Percentiles rank a stretch among this genome's conserved stretches.
These are phyloP conservation scores for Atrichornis clamosus DNA, from an alignment of 2,113 vertebrate genomes.

Conservation along the genomic window DNA sequence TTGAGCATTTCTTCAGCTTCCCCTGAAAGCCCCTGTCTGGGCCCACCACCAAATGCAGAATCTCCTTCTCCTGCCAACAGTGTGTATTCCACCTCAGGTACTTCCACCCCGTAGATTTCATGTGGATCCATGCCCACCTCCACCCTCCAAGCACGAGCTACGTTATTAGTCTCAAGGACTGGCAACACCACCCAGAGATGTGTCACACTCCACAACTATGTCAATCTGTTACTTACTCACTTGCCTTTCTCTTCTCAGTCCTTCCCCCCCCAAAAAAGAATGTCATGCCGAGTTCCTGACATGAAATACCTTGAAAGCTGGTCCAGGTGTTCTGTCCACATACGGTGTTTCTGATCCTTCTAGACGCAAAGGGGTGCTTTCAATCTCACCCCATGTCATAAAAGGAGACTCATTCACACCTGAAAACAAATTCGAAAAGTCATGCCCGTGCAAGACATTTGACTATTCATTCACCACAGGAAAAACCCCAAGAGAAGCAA, in stretches of 20 bases:
- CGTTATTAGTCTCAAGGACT: not conserved
- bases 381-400: constrained; percentile 98
- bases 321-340: constrained; percentile 90
- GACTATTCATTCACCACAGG: not conserved
- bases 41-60: not conserved
- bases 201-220: not conserved
- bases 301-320: constrained; percentile 90
- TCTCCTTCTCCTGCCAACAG: not conserved
- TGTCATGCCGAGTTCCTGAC: not conserved
- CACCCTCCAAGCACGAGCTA: not conserved
- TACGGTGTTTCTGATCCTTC: constrained; percentile 90
- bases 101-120: not conserved
- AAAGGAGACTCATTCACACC: constrained; percentile 91
- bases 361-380: constrained; percentile 91
- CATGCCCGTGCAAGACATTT: not conserved
- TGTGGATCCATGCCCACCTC: not conserved
- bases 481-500: not conserved
- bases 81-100: not conserved
- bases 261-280: not conserved
- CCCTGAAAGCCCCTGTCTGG: not conserved
- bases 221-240: not conserved
- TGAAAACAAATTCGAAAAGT: constrained; percentile 7
- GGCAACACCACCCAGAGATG: not conserved
- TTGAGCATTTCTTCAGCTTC: fast-evolving
- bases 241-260: not conserved